A percentile compares a stretch with the other conserved stretches of the same genome.
Conservation (phyloP, 2,113 vertebrate genomes). For the Tangachromis dhanisi region DNA sequence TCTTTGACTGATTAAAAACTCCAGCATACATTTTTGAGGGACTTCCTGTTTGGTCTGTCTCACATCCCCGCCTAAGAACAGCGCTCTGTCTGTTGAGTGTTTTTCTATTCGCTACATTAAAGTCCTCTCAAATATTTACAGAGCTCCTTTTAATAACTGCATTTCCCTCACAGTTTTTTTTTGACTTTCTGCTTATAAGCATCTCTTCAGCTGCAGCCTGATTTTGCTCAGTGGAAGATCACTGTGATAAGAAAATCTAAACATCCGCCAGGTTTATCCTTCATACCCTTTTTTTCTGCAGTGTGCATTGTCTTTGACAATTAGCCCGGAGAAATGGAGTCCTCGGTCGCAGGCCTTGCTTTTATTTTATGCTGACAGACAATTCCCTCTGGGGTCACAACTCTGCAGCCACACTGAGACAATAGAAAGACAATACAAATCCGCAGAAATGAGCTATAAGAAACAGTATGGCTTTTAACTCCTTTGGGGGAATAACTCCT, state of each 20-base stretch:
- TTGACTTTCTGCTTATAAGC: background rate
- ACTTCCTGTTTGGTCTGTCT: slow-evolving; percentile 78
- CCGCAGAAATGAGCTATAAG: slow-evolving; percentile 31
- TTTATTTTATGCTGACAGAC: slow-evolving; percentile 63
- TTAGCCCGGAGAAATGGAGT: slow-evolving; percentile 52
- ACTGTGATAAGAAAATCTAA: slow-evolving; percentile 54
- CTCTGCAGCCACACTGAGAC: slow-evolving; percentile 18
- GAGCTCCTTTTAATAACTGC: slow-evolving; percentile 59
- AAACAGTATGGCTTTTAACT: slow-evolving; percentile 1
- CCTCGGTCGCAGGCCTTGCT: slow-evolving; percentile 33
- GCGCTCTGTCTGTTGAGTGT: slow-evolving; percentile 20
- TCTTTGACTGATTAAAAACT: slow-evolving; percentile 71
- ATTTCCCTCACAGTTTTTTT: slow-evolving; percentile 29
- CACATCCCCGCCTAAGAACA: slow-evolving; percentile 52
- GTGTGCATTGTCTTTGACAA: slow-evolving; percentile 53
- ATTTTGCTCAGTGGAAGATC: slow-evolving; percentile 31
- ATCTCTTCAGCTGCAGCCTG: background rate
- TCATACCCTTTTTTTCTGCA: slow-evolving; percentile 32
- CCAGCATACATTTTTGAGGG: slow-evolving; percentile 65
- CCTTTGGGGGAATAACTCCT: slow-evolving; percentile 14
- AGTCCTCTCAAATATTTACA: slow-evolving; percentile 48
- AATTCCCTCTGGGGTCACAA: slow-evolving; percentile 54
- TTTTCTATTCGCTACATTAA: slow-evolving; percentile 30
- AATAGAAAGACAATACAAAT: slow-evolving; percentile 39
- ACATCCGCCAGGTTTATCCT: slow-evolving; percentile 64